Evolutionary conservation across 1,140 invertebrate species (phyloP).

Genomic region (Drosophila subpulchrella): DNA sequence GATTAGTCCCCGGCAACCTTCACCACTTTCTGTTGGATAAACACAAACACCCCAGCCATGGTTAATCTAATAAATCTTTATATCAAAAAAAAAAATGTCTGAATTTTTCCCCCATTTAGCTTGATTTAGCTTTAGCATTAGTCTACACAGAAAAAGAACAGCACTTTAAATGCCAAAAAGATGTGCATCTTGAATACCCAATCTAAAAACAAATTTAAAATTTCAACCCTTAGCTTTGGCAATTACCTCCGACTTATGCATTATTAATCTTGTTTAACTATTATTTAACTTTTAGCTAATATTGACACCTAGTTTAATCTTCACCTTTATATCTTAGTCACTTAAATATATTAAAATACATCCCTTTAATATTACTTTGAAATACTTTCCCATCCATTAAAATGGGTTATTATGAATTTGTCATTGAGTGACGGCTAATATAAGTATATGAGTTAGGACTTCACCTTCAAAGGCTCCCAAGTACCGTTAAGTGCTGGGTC

Average conservation of each 20-base stretch:
- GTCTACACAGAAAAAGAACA: neutral
- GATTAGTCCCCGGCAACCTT: constrained; percentile 30
- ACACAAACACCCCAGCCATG: neutral
- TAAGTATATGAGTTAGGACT: neutral
- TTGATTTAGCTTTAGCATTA: constrained; percentile 3
- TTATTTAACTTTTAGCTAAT: neutral
- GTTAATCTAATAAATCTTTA: constrained; percentile 23
- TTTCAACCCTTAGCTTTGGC: too few species aligned
- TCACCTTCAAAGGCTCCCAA: constrained; percentile 26
- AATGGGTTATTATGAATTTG: constrained; percentile 1
- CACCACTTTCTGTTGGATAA: neutral
- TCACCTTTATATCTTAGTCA: neutral
- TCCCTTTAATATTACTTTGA: neutral
- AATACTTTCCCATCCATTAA: neutral
- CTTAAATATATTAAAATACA: neutral
- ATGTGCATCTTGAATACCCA: too few species aligned
- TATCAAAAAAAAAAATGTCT: constrained; percentile 13
- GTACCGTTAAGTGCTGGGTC: constrained; percentile 58
- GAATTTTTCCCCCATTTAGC: constrained; percentile 1
- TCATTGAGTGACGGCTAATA: neutral
- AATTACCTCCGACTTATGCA: too few species aligned
- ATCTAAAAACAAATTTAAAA: too few species aligned
- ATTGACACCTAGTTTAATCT: neutral
- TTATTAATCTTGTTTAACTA: neutral
- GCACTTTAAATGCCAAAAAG: neutral